A percentile compares a stretch with the other conserved stretches of the same genome.
phyloP scores from a whole-genome alignment of 2,888 invertebrate genomes.

The Erebia palarica region DNA sequence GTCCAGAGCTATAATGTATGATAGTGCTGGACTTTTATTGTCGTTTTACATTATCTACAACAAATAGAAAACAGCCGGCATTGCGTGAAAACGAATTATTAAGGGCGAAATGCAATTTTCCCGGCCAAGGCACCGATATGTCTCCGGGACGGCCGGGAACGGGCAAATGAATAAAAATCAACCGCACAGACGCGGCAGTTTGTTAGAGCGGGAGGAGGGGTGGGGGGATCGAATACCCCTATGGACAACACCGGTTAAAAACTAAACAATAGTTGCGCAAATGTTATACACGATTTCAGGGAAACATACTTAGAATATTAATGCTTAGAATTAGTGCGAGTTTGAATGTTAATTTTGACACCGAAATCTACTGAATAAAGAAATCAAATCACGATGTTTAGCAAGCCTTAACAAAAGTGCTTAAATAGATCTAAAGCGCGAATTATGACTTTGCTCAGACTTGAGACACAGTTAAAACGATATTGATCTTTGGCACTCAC shows the following conservation, averaged over 20 bases:
- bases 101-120: conserved; percentile 60
- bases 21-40: not conserved
- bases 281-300: not conserved
- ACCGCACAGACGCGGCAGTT: conserved; percentile 45
- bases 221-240: conserved; percentile 30
- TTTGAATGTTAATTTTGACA: no score
- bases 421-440: no score
- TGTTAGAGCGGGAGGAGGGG: conserved; percentile 37
- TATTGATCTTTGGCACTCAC: no score
- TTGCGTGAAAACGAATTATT: conserved; percentile 57
- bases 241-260: conserved; percentile 18
- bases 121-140: conserved; percentile 59
- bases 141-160: conserved; percentile 49
- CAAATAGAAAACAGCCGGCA: conserved; percentile 39
- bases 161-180: conserved; percentile 53
- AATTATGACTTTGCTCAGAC: no score
- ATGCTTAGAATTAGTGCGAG: no score
- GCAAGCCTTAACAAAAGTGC: no score
- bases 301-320: no score
- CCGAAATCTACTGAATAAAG: no score
- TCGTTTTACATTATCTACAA: conserved; percentile 2
- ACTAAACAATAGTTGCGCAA: conserved; percentile 15
- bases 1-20: not conserved
- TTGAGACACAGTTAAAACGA: no score
- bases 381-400: no score